phyloP scores from a whole-genome alignment of 2,888 invertebrate genomes.

The Hoplodrina ambigua region DNA sequence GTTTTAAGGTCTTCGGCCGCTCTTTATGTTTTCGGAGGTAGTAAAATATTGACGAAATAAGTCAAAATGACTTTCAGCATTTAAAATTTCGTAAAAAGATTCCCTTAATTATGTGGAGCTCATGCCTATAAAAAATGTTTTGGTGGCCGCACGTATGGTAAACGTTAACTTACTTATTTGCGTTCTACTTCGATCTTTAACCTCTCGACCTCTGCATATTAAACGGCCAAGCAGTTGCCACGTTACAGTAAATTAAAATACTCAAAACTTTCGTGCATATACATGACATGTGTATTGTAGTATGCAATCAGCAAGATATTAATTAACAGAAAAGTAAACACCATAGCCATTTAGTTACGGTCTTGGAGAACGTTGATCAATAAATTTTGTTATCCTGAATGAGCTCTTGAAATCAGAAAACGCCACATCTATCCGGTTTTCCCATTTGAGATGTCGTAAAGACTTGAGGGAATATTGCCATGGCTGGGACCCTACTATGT shows the following conservation, averaged over 20 bases:
- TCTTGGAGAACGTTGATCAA: too few relatives aligned
- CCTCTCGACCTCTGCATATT: slow-evolving; percentile 38
- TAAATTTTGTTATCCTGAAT: too few relatives aligned
- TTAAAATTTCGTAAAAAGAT: slow-evolving; percentile 16
- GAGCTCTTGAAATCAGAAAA: too few relatives aligned
- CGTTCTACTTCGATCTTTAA: slow-evolving; percentile 37
- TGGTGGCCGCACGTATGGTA: not conserved
- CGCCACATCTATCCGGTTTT: too few relatives aligned
- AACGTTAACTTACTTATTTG: slow-evolving; percentile 27
- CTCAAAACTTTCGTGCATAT: slow-evolving; percentile 22
- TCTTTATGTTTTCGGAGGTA: slow-evolving; percentile 44
- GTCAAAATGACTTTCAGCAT: slow-evolving; percentile 24
- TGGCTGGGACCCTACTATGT: too few relatives aligned
- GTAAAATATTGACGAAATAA: slow-evolving; percentile 42
- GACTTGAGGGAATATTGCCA: too few relatives aligned
- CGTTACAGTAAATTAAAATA: slow-evolving; percentile 25
- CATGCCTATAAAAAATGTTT: not conserved
- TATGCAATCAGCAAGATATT: not conserved
- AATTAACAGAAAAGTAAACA: not conserved
- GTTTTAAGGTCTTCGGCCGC: slow-evolving; percentile 28
- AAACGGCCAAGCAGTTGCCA: slow-evolving; percentile 41
- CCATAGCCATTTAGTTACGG: too few relatives aligned
- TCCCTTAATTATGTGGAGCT: not conserved
- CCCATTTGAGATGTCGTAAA: too few relatives aligned
- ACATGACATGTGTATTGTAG: not conserved